These are phyloP conservation scores for Aleiodes alternator DNA, from an alignment of 2,888 invertebrate genomes.

Conservation along the genomic window DNA sequence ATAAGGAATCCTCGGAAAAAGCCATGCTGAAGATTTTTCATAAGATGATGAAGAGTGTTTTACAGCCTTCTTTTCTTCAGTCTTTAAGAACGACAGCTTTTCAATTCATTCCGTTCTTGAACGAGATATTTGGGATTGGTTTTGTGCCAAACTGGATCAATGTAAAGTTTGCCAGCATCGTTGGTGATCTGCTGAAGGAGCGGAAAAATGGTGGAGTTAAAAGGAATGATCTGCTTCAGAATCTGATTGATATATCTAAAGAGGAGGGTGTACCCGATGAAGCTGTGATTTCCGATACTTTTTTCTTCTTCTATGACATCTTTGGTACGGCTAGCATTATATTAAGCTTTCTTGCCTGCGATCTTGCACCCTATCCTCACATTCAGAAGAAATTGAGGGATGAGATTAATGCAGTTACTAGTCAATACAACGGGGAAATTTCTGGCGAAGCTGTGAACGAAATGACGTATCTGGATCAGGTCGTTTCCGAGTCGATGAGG, in stretches of 20 bases:
- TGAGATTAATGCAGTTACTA: conserved; percentile 48
- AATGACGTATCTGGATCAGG: conserved; percentile 76
- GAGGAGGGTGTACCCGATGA: no score
- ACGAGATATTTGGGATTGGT: no score
- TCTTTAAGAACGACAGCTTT: no score
- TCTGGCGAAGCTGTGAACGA: conserved; percentile 75
- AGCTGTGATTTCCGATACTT: conserved; percentile 67
- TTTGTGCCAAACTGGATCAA: no score
- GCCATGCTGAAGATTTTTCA: conserved; percentile 37
- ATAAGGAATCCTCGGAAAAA: conserved; percentile 37
- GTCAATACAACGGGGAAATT: conserved; percentile 63
- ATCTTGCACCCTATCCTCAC: conserved; percentile 73
- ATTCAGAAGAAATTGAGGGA: conserved; percentile 66
- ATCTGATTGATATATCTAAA: neutral
- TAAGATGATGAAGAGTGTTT: conserved; percentile 49
- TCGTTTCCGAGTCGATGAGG: conserved; percentile 64
- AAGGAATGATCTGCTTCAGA: neutral
- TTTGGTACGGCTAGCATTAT: conserved; percentile 77
- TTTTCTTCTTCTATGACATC: conserved; percentile 77
- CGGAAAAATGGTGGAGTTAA: no score
- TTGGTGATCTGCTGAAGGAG: no score
- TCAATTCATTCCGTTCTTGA: no score
- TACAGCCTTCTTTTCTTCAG: neutral
- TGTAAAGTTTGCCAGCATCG: no score
- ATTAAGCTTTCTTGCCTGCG: conserved; percentile 74